Conservation (phyloP, 2,797 vertebrate genomes). For the Semotilus atromaculatus region DNA sequence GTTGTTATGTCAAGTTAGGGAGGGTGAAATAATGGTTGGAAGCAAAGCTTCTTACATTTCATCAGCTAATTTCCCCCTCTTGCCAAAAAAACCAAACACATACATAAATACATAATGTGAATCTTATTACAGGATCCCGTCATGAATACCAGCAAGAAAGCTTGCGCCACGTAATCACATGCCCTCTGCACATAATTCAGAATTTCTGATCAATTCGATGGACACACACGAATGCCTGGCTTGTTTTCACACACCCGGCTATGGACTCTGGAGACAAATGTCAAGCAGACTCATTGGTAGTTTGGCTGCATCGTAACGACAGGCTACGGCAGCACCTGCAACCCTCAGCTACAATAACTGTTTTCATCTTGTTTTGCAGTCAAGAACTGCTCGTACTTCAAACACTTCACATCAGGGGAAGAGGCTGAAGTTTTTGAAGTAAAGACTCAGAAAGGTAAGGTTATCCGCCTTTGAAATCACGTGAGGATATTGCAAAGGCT, state of each 20-base stretch:
- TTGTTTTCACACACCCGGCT: slow-evolving; percentile 21
- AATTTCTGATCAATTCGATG: slow-evolving; percentile 20
- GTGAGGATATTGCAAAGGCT: neutral
- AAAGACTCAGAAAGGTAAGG: slow-evolving; percentile 95
- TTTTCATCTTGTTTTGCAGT: slow-evolving; percentile 76
- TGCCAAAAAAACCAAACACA: neutral
- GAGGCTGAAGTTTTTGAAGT: slow-evolving; percentile 94
- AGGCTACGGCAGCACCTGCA: slow-evolving; percentile 49
- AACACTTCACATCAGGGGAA: slow-evolving; percentile 94
- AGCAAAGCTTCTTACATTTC: slow-evolving; percentile 8
- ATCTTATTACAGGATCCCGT: slow-evolving; percentile 13
- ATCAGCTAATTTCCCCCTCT: slow-evolving; percentile 9
- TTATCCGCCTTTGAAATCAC: slow-evolving; percentile 31
- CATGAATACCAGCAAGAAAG: slow-evolving; percentile 27
- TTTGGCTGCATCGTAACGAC: slow-evolving; percentile 45
- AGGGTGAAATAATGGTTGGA: slow-evolving; percentile 13
- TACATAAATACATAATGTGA: neutral
- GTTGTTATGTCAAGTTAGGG: neutral
- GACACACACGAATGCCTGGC: slow-evolving; percentile 31
- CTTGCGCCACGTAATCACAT: slow-evolving; percentile 16
- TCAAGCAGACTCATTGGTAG: slow-evolving; percentile 51
- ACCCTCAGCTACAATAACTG: slow-evolving; percentile 56
- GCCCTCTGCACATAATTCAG: slow-evolving; percentile 24
- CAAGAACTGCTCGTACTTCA: slow-evolving; percentile 96
- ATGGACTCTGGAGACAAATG: slow-evolving; percentile 48